Conservation (phyloP, 2,113 vertebrate species). For the Ceyx margarethae region DNA sequence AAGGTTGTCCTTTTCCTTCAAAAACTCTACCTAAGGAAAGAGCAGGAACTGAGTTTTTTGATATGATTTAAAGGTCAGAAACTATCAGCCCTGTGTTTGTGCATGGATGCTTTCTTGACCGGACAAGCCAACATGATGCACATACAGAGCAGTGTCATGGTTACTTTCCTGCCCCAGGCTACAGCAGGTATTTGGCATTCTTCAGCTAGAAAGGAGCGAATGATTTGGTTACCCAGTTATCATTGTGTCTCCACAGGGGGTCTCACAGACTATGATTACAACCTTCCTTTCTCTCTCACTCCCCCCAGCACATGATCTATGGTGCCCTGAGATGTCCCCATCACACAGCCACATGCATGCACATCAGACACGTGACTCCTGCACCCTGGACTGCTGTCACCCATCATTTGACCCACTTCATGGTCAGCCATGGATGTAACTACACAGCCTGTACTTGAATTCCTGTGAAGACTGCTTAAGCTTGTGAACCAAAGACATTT, state of each 20-base stretch:
- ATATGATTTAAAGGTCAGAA: neutral
- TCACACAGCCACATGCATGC: rapidly evolving
- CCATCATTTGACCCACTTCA: neutral
- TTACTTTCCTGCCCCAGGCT: neutral
- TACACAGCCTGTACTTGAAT: neutral
- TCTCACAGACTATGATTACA: neutral
- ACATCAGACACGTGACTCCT: neutral
- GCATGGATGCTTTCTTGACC: neutral
- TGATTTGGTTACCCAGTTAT: neutral
- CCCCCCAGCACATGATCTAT: neutral
- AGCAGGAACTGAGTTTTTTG: neutral
- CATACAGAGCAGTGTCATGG: neutral
- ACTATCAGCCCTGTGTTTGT: neutral
- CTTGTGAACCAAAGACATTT: neutral
- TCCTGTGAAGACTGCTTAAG: neutral
- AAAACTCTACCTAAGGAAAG: neutral
- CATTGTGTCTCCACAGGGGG: neutral
- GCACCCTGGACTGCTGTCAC: neutral
- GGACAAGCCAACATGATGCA: neutral
- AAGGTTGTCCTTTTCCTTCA: neutral
- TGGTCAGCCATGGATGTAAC: neutral
- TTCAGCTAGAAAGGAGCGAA: neutral
- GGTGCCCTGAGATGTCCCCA: neutral
- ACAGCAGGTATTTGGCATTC: neutral
- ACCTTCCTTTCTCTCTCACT: neutral